Evolutionary conservation across 2,113 vertebrate genomes (phyloP).

Genomic region (Corythaeola cristata): DNA sequence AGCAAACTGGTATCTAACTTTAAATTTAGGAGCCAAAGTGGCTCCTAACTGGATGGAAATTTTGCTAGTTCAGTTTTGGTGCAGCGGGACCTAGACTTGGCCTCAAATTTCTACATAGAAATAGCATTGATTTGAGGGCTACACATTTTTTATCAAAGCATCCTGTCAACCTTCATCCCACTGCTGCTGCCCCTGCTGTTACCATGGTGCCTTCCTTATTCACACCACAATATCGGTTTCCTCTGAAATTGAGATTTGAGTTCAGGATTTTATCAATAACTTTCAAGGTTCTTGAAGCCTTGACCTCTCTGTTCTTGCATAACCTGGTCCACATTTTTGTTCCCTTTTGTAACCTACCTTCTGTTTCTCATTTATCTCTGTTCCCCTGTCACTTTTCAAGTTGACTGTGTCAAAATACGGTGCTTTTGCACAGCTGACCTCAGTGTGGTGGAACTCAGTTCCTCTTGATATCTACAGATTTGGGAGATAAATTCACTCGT

Average conservation of each 20-base stretch:
- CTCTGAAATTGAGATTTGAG: neutral
- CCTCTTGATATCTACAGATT: slow-evolving; percentile 19
- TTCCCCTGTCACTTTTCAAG: neutral
- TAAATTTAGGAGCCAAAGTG: neutral
- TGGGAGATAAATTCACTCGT: slow-evolving; percentile 16
- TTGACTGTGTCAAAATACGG: neutral
- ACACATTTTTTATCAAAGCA: neutral
- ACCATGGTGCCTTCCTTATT: neutral
- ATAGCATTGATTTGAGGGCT: neutral
- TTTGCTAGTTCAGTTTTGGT: neutral
- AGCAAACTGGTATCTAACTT: neutral
- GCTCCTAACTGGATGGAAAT: neutral
- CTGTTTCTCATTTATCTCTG: slow-evolving; percentile 22
- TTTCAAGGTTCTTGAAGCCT: slow-evolving; percentile 40
- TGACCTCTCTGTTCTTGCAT: slow-evolving; percentile 41
- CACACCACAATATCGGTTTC: neutral
- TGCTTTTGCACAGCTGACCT: slow-evolving; percentile 13
- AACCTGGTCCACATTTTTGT: slow-evolving; percentile 33
- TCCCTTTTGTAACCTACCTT: slow-evolving; percentile 37
- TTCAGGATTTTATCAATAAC: neutral
- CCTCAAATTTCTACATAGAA: neutral
- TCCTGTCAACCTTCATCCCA: neutral
- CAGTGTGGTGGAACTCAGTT: neutral
- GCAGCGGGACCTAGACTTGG: neutral
- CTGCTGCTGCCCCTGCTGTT: slow-evolving; percentile 9